Base-by-base conservation (phyloP, 2,113 vertebrate species). In the Rhodinocichla rosea region DNA sequence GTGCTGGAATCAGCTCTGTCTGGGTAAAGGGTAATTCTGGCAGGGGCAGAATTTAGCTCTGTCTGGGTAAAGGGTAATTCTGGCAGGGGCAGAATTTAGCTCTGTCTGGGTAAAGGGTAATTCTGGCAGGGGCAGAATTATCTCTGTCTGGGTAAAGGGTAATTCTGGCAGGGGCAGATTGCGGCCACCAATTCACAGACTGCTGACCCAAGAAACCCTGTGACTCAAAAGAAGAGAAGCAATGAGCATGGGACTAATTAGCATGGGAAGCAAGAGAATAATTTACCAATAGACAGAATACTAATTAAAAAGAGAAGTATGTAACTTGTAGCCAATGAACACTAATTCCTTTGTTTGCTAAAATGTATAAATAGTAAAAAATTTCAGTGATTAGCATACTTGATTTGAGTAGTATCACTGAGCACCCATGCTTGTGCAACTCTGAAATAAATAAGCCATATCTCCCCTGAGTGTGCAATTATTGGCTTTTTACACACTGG, bases 161-260 rank as follows among this genome's bases (percentile, higher is more conserved):
- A 27, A 33, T 57, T 73, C 26, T 42, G 50, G 10, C 28, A 59
- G 44, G 37, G 45, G 53, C 16, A 67, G 24, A 37, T 26, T 39
- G 16, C 1, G 0, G 10, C 28, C 37, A 39, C 23, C 8, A 45
- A 28, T 37, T 89, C 45, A 11, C 1, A 2, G 33, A 44, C 19
- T 24, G 23, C 6, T 1, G 6, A 50, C 20, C 18, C 27, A 44
- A 33, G 44, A 81, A 81, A 39, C 13, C 14, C 37, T 27, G 21
- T 0, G 0, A 45, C 39, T 67, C 28, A 20, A 42, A 17, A 56
- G 49, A 49, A 23, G 28, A 39, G 60, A 52, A 81, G 16, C 28
- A n/a, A 6, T 53, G 87, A 59, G 23, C 3, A 24, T 28, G 8
- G 5, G 33, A 11, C 10, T 33, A 33, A 74, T 39, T 37, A 42